Base-by-base conservation (phyloP, 1,140 invertebrate species). In the Mamestra configurata region DNA sequence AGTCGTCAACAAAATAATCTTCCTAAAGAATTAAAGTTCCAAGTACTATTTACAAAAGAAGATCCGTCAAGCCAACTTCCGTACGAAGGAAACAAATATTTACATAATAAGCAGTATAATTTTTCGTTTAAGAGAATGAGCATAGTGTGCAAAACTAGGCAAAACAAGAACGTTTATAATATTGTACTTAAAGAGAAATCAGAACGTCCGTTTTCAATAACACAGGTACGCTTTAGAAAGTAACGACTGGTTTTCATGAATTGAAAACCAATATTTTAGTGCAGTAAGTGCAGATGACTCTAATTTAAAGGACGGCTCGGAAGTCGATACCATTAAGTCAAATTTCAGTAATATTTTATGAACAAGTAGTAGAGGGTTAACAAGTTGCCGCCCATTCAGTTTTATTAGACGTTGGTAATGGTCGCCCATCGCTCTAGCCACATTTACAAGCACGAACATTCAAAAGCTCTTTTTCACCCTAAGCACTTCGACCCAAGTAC, bases 221-320 rank as follows among this genome's bases (percentile, higher is more conserved):
- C 40, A 70, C 15, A 61, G 59, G n/a, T 18, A 7, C 31, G 18
- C 20, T 70, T 70, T 70, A 70, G 66, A 70, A 70, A 70, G 66
- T 40, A 15, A 27, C 40, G 40, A 49, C 66, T 70, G 66, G 66
- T 49, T 70, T 59, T 49, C 66, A 70, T 70, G 66, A 70, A 70
- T 70, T 70, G 40, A 70, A 70, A 70, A 70, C 40, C 13, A 46
- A 70, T 46, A 70, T 70, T 70, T 68, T 70, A 70, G 40, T 43
- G 43, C 22, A 46, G 40, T 70, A 27, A 49, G 40, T 49, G 22
- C 66, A 49, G 40, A 70, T 70, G 66, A 70, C 20, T 46, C 37
- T 27, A 49, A 70, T 49, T 27, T 70, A 70, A 22, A 70, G 15
- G 31, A 43, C 13, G 11, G 15, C 18, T 70, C 66, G 66, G 66